Evolutionary conservation across 2,797 vertebrate species (phyloP).

Genomic region (Eutrigla gurnardus): DNA sequence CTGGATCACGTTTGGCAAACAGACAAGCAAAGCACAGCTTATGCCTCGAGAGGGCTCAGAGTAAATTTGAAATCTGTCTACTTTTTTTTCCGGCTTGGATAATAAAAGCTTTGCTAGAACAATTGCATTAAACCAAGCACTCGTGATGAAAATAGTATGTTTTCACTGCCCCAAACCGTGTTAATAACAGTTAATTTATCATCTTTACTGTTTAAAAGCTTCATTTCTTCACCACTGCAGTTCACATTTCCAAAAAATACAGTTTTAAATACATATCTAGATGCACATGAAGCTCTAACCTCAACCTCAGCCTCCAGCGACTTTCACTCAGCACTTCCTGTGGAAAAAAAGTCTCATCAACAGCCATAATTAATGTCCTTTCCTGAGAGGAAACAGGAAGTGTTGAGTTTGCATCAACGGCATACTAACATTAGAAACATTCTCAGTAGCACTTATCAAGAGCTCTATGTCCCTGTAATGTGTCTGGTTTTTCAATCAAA

Average conservation of each 20-base stretch:
- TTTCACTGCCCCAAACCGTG: neutral
- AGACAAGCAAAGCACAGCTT: slow-evolving; percentile 59
- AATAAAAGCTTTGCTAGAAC: slow-evolving; percentile 47
- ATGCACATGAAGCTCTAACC: neutral
- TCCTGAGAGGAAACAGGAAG: neutral
- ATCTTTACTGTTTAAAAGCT: slow-evolving; percentile 5
- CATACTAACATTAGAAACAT: neutral
- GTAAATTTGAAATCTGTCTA: slow-evolving; percentile 64
- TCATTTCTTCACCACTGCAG: neutral
- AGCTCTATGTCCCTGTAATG: neutral
- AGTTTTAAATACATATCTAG: neutral
- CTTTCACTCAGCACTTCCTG: slow-evolving; percentile 13
- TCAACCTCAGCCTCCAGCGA: neutral
- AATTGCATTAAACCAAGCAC: slow-evolving; percentile 41
- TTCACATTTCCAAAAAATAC: neutral
- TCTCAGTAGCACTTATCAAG: neutral
- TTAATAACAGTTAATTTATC: slow-evolving; percentile 6
- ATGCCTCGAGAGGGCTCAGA: slow-evolving; percentile 59
- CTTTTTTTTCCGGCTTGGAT: slow-evolving; percentile 53
- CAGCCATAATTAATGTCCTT: slow-evolving; percentile 9
- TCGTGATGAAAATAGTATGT: slow-evolving; percentile 18
- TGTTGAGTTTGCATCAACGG: neutral
- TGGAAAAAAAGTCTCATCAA: slow-evolving; percentile 4
- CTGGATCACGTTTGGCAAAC: slow-evolving; percentile 68
- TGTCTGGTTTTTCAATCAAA: neutral